Base-by-base conservation (phyloP, 2,888 invertebrate genomes). In the Hyposoter didymator region DNA sequence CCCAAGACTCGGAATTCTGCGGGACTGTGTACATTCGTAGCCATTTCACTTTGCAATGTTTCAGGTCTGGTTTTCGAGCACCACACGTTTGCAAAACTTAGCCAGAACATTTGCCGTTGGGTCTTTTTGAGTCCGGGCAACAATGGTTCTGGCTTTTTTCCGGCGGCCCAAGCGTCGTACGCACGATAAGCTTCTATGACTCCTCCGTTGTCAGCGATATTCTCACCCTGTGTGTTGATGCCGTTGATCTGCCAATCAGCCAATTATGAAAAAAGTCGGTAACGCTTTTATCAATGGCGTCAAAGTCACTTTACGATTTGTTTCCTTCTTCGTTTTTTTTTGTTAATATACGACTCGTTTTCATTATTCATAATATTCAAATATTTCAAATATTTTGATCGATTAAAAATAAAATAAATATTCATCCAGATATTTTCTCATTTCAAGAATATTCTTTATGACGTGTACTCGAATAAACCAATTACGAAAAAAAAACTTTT, bases 151-250 rank as follows among this genome's bases (percentile, higher is more conserved):
- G 94, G 94, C 0, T 96, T 95, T 91, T 97, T 95, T 12, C 96
- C 94, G 32, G 95, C 94, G 0, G 95, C 95, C 97, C 97, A 98
- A 12, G 95, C 95, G 69, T 96, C 95, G 93, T 98, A 98, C 0
- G 98, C 98, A 86, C 96, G 95, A 93, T 98, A 99, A 0, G 98
- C 97, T 92, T 98, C 97, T 93, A 98, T 98, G 87, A 98, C 96
- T 0, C 98, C 99, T 2, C 98, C 98, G 92, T 98, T 99, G 93
- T 99, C 99, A 0, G 99, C 99, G 82, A 99, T 99, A 93, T 99
- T 99, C 93, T 99, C 99, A 14, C 98, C 98, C 94, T 98, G 98
- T 0, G 98, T 98, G 91, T 97, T 97, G 83, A 98, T 96, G 74
- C 99, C 99, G 91, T 98, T 98, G 75, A 99, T 93, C 98, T 98